Evolutionary conservation across 2,113 vertebrate species (phyloP), one percentile per base, ranked within the genome.

Genomic region (Myodes glareolus): DNA sequence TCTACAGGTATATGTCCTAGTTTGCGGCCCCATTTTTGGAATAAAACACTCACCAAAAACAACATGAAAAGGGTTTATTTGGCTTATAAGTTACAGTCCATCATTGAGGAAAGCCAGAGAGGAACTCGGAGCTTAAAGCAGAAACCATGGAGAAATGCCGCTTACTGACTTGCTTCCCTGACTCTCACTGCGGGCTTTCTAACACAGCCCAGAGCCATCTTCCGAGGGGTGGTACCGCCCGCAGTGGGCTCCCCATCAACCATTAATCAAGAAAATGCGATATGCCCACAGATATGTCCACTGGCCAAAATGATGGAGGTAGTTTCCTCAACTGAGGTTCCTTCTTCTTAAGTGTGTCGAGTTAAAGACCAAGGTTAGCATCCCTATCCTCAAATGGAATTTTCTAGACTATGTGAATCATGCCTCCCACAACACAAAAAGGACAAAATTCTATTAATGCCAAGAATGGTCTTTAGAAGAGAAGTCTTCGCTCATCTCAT

Each of bases 381-480:
- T 45, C n/a, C 52, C 86, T 94, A 72, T 13, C 27, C 8, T 33
- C 47, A 84, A 5, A 70, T 39, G 31, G 9, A 89, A 45, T 90
- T 68, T 80, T 94, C 19, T 82, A 45, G n/a, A 77, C 91, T 73
- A 75, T n/a, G 19, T 61, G 81, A 91, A 86, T 89, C 45, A 85
- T 89, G 29, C 65, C 39, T 76, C 52, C 2, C 2, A 85, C 7
- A 77, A 95, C 17, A 76, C 25, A 70, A 0, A 36, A 58, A 1
- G 29, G 25, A 55, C 3, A 91, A 65, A 87, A 47, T 63, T 81
- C 4, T 97, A 14, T 81, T 95, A 76, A 2, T 21, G 17, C 13
- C 70, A 82, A 73, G 33, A 95, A 94, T 45, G 91, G 29, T 45
- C 42, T 96, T 92, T 78, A 87, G 81, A 77, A 92, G 58, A 39